These are phyloP conservation scores for Anguilla anguilla DNA, from an alignment of 2,797 vertebrate species.

Conservation along the genomic window DNA sequence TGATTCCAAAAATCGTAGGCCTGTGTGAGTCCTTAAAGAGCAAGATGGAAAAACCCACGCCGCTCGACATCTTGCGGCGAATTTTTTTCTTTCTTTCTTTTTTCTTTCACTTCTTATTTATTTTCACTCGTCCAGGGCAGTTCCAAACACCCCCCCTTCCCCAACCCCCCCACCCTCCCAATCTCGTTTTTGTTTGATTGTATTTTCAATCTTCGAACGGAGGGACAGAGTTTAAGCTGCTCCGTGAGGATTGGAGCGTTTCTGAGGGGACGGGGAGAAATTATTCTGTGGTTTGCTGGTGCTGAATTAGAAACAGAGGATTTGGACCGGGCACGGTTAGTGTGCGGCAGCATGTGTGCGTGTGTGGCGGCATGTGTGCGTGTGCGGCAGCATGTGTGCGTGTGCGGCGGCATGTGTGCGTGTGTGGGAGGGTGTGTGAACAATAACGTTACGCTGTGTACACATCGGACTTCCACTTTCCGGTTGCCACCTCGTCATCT, in stretches of 20 bases:
- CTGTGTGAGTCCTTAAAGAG: constrained; percentile 44
- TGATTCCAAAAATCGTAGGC: constrained; percentile 3
- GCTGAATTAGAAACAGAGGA: not conserved
- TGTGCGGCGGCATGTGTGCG: constrained; percentile 16
- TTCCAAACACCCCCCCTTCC: constrained; percentile 67
- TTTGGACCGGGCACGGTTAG: not conserved
- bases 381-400: constrained; percentile 28
- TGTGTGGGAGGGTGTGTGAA: constrained; percentile 19
- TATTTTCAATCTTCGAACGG: constrained; percentile 58
- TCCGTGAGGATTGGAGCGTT: constrained; percentile 21
- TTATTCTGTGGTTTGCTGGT: not conserved
- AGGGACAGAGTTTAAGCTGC: constrained; percentile 56
- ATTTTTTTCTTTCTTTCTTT: not conserved
- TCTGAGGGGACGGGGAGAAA: not conserved
- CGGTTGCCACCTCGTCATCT: not conserved
- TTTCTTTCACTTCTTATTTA: constrained; percentile 60
- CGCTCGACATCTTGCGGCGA: constrained; percentile 54
- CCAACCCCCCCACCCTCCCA: constrained; percentile 58
- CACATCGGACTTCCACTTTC: not conserved
- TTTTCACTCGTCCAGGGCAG: constrained; percentile 75
- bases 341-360: constrained; percentile 28
- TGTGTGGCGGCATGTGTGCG: constrained; percentile 17
- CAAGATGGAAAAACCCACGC: constrained; percentile 61
- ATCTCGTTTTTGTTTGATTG: constrained; percentile 63
- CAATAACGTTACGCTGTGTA: not conserved